Conservation (phyloP, 2,113 vertebrate species). For the Neopipo cinnamomea region DNA sequence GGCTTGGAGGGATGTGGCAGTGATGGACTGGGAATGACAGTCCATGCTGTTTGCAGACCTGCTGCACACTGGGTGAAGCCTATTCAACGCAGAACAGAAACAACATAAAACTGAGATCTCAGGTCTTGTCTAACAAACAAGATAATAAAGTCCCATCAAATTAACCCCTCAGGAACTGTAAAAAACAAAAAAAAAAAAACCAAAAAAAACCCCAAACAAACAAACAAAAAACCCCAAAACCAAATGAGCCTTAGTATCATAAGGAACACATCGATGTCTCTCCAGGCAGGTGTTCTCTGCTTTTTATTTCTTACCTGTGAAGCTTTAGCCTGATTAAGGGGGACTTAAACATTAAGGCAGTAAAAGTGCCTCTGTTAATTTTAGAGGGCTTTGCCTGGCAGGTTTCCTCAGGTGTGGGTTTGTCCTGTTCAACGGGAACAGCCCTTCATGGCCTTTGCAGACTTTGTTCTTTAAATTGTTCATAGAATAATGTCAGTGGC, state of each 20-base stretch:
- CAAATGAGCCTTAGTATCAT: not conserved
- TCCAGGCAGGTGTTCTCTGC: not conserved
- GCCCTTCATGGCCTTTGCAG: not conserved
- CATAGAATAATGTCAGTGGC: rapidly evolving
- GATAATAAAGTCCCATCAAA: rapidly evolving
- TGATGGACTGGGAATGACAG: not conserved
- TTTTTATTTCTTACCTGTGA: rapidly evolving
- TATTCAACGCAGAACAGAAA: rapidly evolving
- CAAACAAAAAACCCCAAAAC: not conserved
- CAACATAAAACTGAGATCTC: not conserved
- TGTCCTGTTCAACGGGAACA: rapidly evolving
- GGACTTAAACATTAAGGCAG: rapidly evolving
- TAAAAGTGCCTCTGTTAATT: rapidly evolving
- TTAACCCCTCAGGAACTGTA: not conserved
- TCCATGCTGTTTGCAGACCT: not conserved
- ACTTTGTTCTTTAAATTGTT: rapidly evolving
- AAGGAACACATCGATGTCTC: rapidly evolving
- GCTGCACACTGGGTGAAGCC: rapidly evolving
- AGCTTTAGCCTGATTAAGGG: not conserved
- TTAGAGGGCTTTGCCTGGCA: not conserved
- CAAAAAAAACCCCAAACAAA: too few species aligned
- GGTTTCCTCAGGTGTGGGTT: not conserved
- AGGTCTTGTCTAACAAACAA: not conserved
- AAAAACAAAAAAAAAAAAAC: too few species aligned
- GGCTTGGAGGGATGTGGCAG: not conserved